Base-by-base conservation (phyloP, 2,113 vertebrate species). In the Rhabdornis inornatus region DNA sequence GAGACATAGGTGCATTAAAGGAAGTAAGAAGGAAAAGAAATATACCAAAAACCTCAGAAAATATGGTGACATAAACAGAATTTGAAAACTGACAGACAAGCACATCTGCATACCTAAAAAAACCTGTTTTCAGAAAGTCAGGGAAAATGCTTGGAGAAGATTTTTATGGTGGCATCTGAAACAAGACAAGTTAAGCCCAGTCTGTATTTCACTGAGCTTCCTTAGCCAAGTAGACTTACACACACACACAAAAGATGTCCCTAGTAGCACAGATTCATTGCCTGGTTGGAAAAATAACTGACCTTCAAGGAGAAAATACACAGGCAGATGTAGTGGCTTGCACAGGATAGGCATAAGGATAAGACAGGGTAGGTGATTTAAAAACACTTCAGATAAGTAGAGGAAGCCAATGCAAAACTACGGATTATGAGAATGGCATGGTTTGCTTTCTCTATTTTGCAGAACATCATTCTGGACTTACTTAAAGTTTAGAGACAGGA, bases 401-500 rank as follows among this genome's bases (percentile, higher is more conserved):
- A 80, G 22, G 14, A 89, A 88, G 39, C 12, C 35, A 80, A 44
- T 49, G 53, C 50, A 87, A 85, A 94, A 83, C 9, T 23, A 74
- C 8, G 40, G 25, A 27, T n/a, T n/a, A n/a, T 77, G 23, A 82
- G 30, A 76, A 63, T 53, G n/a, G 71, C 19, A 42, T 30, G 18
- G 13, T 59, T 81, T 91, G 14, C 16, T 82, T 93, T 90, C 44
- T 27, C 19, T 7, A 12, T 83, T 63, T 69, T 82, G 47, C 64
- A 78, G 70, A 49, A 30, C 21, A 74, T 87, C 28, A 60, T 70
- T 40, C 21, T 53, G 28, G 66, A 88, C 74, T 82, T 69, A 59
- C 28, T 87, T 88, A 59, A 95, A 88, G 52, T 81, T 88, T 74
- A 95, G 68, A 92, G 45, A 35, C 31, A 86, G 74, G 85, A 96